Conservation (phyloP, 2,797 vertebrate genomes). For the Acanthurus leucopareius region DNA sequence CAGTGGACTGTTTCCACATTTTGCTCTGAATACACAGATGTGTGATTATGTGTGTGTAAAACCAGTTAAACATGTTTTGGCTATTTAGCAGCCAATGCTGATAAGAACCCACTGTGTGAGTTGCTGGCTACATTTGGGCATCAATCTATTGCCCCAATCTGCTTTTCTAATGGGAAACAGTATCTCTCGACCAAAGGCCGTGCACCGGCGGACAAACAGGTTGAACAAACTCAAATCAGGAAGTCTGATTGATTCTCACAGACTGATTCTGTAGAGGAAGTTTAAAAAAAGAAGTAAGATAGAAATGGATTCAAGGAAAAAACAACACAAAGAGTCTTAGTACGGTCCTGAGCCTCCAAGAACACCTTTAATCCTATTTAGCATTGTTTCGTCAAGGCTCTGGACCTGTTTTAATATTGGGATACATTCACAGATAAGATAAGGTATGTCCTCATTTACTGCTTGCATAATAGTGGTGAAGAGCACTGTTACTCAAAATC, state of each 20-base stretch:
- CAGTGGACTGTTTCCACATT: slow-evolving; percentile 45
- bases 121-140: slow-evolving; percentile 21
- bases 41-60: slow-evolving; percentile 27
- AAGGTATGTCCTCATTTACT: neutral
- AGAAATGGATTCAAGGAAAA: too few species aligned
- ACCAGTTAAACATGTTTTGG: slow-evolving; percentile 43
- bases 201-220: slow-evolving; percentile 50
- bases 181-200: slow-evolving; percentile 13
- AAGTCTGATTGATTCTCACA: slow-evolving; percentile 44
- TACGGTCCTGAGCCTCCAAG: neutral
- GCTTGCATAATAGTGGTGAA: neutral
- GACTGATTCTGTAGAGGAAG: slow-evolving; percentile 10
- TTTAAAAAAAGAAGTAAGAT: neutral
- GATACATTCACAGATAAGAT: neutral
- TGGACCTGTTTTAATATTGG: neutral
- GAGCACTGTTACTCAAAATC: neutral
- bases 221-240: slow-evolving; percentile 46
- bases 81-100: slow-evolving; percentile 14
- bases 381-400: neutral
- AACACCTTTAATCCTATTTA: neutral
- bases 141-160: slow-evolving; percentile 38
- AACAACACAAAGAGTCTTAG: too few species aligned
- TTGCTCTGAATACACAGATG: slow-evolving; percentile 10
- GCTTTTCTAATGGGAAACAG: slow-evolving; percentile 51
- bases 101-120: slow-evolving; percentile 55